Evolutionary conservation across 2,113 vertebrate species (phyloP), one percentile per base, ranked within the genome.

Genomic region (Anoplopoma fimbria): DNA sequence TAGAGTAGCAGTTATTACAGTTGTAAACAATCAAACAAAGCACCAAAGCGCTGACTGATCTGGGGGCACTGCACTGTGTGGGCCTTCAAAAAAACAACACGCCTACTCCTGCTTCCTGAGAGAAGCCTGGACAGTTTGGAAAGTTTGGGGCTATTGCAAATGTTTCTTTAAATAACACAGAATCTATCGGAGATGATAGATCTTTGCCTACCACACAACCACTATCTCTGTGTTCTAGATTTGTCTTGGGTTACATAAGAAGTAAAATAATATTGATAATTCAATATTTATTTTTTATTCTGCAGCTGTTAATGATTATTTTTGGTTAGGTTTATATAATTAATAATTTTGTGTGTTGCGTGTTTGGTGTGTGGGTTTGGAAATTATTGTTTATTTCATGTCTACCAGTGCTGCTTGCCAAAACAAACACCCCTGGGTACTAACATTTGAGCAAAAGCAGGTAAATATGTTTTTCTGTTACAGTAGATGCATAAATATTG

Each of bases 21-120:
- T 45, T 62, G 53, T 62, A 83, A 87, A 83, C 69, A 74, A 36
- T 49, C 34, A 79, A 77, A 70, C 60, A 33, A 42, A 79, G 31
- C 81, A 76, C 27, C 55, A 79, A 57, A 87, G 72, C 63, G 12
- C 34, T 73, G 72, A 42, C 36, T 65, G 76, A 78, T 25, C 45
- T 64, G 58, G 57, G 79, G 76, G 31, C 82, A 71, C 40, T 25
- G 79, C 82, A 55, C 77, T 72, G 77, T 69, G 90, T 87, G 84
- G 88, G 86, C 74, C 69, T 69, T 71, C 31, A 68, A 77, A 68
- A 77, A 77, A 86, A 75, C 80, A 90, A 63, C 63, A 81, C 83
- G 17, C 82, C 87, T 69, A 77, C 89, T 80, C 23, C 21, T 58
- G 71, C 61, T 88, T 85, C 76, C 84, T 79, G 65, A 85, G 45